A percentile compares a stretch with the other conserved stretches of the same genome.
Evolutionary conservation across 2,113 vertebrate species (phyloP).

Genomic region (Antigone vipio): DNA sequence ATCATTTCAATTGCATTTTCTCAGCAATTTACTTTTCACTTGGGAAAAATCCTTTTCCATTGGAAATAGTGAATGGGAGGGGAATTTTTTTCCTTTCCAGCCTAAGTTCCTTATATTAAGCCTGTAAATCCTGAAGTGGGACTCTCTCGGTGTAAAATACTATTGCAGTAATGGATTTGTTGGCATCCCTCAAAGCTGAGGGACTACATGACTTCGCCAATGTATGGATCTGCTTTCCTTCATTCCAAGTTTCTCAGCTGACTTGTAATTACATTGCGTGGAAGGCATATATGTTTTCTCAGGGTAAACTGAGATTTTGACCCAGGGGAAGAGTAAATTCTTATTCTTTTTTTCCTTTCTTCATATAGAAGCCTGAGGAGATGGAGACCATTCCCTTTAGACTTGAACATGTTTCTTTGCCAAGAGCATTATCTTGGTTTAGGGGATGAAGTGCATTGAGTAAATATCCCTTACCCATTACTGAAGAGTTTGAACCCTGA

Average conservation of each 20-base stretch:
- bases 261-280: conserved; percentile 38
- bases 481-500: neutral
- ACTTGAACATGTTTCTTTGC: neutral
- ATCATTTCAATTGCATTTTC: conserved; percentile 60
- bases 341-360: neutral
- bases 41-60: conserved; percentile 51
- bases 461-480: neutral
- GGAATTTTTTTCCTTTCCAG: conserved; percentile 14
- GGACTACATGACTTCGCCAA: conserved; percentile 43
- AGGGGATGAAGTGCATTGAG: neutral
- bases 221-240: conserved; percentile 65
- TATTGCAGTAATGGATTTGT: conserved; percentile 62
- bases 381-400: neutral
- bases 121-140: conserved; percentile 41
- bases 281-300: conserved; percentile 23
- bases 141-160: conserved; percentile 2
- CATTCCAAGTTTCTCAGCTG: conserved; percentile 58
- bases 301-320: conserved; percentile 15
- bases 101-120: conserved; percentile 49
- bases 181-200: conserved; percentile 62
- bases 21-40: conserved; percentile 68
- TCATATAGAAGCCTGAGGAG: neutral
- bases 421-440: neutral
- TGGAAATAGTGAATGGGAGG: conserved; percentile 30
- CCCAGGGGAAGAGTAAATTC: conserved; percentile 7